phyloP scores from a whole-genome alignment of 2,888 invertebrate species.

The Athrips mouffetella region DNA sequence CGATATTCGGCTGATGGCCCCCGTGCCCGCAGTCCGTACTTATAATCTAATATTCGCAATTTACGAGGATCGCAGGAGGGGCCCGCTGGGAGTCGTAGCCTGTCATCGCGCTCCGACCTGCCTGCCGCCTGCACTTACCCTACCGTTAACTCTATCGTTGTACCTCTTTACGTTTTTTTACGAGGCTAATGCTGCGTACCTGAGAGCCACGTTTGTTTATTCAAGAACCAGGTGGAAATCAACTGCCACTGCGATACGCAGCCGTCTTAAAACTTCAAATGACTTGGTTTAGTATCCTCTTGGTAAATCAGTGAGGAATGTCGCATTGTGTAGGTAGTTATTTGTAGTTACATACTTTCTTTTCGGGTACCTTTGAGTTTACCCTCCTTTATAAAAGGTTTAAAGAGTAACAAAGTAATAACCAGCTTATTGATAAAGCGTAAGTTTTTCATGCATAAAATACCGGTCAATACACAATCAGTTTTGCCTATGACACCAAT shows the following conservation, averaged over 20 bases:
- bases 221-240: conserved; percentile 12
- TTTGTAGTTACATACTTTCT: not conserved
- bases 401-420: too few relatives aligned
- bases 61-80: conserved; percentile 71
- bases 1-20: conserved; percentile 69
- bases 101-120: conserved; percentile 68
- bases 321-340: not conserved
- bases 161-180: conserved; percentile 47
- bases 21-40: conserved; percentile 66
- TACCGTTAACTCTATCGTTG: conserved; percentile 53
- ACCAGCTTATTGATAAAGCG: too few relatives aligned
- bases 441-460: too few relatives aligned
- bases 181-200: conserved; percentile 39
- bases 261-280: conserved; percentile 9
- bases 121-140: conserved; percentile 67
- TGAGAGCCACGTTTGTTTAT: conserved; percentile 12
- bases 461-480: too few relatives aligned
- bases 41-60: conserved; percentile 78
- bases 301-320: not conserved
- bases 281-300: conserved; percentile 4
- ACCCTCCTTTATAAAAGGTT: too few relatives aligned
- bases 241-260: conserved; percentile 6
- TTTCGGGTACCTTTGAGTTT: too few relatives aligned
- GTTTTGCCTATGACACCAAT: too few relatives aligned
- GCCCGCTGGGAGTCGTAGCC: conserved; percentile 66